A percentile compares a stretch with the other conserved stretches of the same genome.
Evolutionary conservation across 35 echinoderm and acorn worm genomes (phyloP).

Genomic region (Strongylocentrotus purpuratus): DNA sequence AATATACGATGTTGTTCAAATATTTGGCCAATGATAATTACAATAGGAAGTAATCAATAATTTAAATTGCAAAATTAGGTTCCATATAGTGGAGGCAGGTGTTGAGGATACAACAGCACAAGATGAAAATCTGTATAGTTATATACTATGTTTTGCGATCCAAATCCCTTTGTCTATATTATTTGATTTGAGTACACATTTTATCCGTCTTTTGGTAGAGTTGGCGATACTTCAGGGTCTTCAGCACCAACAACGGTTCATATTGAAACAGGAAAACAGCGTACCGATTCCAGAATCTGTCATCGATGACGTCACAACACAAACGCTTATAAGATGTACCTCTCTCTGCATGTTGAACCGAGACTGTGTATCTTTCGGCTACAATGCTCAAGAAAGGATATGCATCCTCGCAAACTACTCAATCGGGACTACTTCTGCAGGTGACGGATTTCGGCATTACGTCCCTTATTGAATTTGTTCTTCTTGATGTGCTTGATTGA

Average conservation of each 20-base stretch:
- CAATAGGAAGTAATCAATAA: no score
- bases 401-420: neutral
- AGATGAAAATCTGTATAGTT: neutral
- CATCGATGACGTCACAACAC: neutral
- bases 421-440: neutral
- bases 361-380: neutral
- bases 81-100: no score
- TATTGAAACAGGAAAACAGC: neutral
- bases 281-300: neutral
- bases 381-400: neutral
- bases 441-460: neutral
- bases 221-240: neutral
- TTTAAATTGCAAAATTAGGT: no score
- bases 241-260: neutral
- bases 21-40: no score
- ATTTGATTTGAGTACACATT: neutral
- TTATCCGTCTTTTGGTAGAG: neutral
- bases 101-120: neutral
- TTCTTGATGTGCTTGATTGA: no score
- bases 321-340: neutral
- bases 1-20: no score
- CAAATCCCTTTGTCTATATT: neutral
- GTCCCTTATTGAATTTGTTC: neutral
- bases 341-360: neutral
- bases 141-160: no score